These are phyloP conservation scores for Murina feae DNA, from an alignment of 2,113 vertebrate species.

Conservation along the genomic window DNA sequence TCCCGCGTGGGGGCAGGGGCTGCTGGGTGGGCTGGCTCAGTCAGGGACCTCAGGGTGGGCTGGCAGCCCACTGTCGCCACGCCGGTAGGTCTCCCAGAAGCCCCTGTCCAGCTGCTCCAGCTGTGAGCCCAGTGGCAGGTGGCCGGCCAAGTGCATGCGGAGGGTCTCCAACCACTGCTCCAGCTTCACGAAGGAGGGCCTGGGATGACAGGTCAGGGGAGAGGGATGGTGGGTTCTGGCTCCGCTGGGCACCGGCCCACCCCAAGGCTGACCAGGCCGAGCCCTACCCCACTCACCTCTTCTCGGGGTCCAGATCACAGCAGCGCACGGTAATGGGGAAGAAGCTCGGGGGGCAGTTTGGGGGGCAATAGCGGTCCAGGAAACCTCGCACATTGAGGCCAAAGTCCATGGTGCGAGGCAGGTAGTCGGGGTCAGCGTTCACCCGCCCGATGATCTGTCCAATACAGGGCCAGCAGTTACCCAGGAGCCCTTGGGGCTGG, in stretches of 20 bases:
- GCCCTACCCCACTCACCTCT: conserved; percentile 82
- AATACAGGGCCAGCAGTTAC: not conserved
- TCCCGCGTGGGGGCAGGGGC: not conserved
- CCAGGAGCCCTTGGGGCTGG: no score
- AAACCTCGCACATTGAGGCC: conserved; percentile 95
- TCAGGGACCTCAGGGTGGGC: conserved; percentile 85
- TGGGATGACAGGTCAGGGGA: conserved; percentile 38
- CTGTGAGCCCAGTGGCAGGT: conserved; percentile 88
- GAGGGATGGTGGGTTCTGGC: not conserved
- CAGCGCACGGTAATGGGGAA: conserved; percentile 94
- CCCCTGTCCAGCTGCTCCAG: conserved; percentile 89
- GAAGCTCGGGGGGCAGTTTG: conserved; percentile 89
- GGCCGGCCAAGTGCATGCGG: conserved; percentile 92
- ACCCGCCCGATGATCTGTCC: conserved; percentile 94
- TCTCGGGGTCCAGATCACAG: conserved; percentile 96
- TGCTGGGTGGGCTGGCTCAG: conserved; percentile 44
- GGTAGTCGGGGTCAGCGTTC: conserved; percentile 96
- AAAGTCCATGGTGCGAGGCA: conserved; percentile 93
- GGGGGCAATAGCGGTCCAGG: conserved; percentile 92
- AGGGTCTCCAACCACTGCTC: conserved; percentile 94
- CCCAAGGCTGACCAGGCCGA: no score
- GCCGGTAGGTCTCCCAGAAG: conserved; percentile 88
- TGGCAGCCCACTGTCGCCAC: conserved; percentile 83
- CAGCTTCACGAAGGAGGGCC: conserved; percentile 91
- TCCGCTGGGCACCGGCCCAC: rapidly evolving